Evolutionary conservation across 2,888 invertebrate species (phyloP).

Genomic region (Iselma pallidipennis): DNA sequence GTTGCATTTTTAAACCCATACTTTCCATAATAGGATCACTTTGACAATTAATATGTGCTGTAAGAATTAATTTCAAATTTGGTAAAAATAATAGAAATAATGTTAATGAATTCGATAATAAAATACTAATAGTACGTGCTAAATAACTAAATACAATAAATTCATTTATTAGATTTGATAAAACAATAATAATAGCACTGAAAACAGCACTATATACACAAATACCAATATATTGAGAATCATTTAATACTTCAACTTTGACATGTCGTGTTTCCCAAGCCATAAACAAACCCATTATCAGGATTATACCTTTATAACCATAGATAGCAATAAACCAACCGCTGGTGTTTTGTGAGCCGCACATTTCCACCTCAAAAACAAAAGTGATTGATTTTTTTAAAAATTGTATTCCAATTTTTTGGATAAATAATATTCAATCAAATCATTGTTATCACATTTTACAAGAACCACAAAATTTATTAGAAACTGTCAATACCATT

Average conservation of each 20-base stretch:
- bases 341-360: constrained; percentile 83
- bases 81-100: constrained; percentile 85
- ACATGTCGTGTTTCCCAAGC: constrained; percentile 95
- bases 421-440: too few relatives aligned
- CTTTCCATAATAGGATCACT: constrained; percentile 86
- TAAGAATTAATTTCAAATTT: constrained; percentile 76
- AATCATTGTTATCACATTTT: too few relatives aligned
- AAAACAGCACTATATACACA: constrained; percentile 92
- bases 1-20: constrained; percentile 85
- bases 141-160: constrained; percentile 79
- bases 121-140: constrained; percentile 79
- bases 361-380: constrained; percentile 78
- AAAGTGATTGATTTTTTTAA: constrained; percentile 3
- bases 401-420: too few relatives aligned
- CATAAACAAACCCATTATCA: constrained; percentile 92
- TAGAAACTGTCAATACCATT: too few relatives aligned
- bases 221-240: constrained; percentile 92
- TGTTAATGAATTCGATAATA: constrained; percentile 85
- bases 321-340: constrained; percentile 91
- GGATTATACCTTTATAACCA: constrained; percentile 85
- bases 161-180: constrained; percentile 86
- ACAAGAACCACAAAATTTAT: too few relatives aligned
- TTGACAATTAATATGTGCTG: constrained; percentile 64
- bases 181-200: constrained; percentile 82
- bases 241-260: constrained; percentile 88